Evolutionary conservation across 2,797 vertebrate species (phyloP).

Genomic region (Hephaestus fuliginosus): DNA sequence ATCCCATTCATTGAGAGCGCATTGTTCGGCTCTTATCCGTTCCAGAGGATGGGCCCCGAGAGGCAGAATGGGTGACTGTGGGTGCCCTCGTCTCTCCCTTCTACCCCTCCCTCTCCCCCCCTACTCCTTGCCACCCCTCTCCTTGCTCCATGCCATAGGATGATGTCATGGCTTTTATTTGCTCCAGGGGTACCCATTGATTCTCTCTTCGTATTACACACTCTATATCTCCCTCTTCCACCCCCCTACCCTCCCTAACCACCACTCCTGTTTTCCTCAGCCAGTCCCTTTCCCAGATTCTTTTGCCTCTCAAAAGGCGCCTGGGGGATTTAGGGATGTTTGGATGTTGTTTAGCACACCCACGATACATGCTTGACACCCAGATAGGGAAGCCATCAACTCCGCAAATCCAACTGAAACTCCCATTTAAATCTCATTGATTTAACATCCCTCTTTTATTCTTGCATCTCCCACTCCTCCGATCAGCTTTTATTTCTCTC

Average conservation of each 20-base stretch:
- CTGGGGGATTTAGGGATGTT: conserved; percentile 81
- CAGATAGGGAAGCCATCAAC: conserved; percentile 67
- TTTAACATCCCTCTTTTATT: conserved; percentile 70
- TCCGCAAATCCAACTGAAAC: conserved; percentile 65
- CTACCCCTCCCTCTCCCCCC: conserved; percentile 20
- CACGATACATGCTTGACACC: conserved; percentile 77
- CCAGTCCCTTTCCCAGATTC: conserved; percentile 74
- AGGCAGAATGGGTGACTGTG: conserved; percentile 78
- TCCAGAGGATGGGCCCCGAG: conserved; percentile 81
- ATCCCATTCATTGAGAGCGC: conserved; percentile 78
- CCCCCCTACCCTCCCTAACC: conserved; percentile 49
- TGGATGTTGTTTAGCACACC: conserved; percentile 80
- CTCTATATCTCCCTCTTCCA: conserved; percentile 70
- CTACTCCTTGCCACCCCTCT: conserved; percentile 56
- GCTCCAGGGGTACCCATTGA: conserved; percentile 77
- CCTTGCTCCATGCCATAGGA: conserved; percentile 76
- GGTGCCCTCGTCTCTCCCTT: conserved; percentile 61
- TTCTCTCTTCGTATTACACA: conserved; percentile 76
- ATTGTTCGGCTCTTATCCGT: conserved; percentile 84
- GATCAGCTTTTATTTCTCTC: conserved; percentile 66
- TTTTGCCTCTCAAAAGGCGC: conserved; percentile 77
- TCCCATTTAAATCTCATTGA: conserved; percentile 73
- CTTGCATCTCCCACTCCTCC: conserved; percentile 61
- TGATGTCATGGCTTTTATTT: conserved; percentile 86
- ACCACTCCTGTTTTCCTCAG: conserved; percentile 66